A percentile compares a stretch with the other conserved stretches of the same genome.
phyloP scores from a whole-genome alignment of 1,140 invertebrate species.

The Drepana arcuata region DNA sequence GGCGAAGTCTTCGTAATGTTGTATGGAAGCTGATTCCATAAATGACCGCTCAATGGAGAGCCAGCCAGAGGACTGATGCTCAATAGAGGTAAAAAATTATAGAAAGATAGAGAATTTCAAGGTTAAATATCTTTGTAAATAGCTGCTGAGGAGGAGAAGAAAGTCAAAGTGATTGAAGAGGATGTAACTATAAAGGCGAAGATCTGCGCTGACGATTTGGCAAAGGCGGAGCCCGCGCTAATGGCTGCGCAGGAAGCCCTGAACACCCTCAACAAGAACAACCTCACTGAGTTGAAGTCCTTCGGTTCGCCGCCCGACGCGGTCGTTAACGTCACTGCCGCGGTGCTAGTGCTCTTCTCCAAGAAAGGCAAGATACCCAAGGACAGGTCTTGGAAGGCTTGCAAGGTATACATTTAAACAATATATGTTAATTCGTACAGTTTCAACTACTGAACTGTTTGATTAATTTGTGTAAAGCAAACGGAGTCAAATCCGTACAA shows the following conservation, averaged over 20 bases:
- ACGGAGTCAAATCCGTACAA: too few species aligned
- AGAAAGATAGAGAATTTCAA: too few species aligned
- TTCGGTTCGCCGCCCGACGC: constrained; percentile 88
- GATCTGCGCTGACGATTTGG: constrained; percentile 91
- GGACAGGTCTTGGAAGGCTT: constrained; percentile 94
- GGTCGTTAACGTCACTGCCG: constrained; percentile 88
- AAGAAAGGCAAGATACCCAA: constrained; percentile 91
- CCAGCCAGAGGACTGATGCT: too few species aligned
- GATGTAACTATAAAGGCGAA: constrained; percentile 88
- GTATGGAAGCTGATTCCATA: too few species aligned
- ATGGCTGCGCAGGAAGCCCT: constrained; percentile 91
- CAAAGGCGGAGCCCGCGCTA: constrained; percentile 92
- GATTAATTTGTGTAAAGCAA: too few species aligned
- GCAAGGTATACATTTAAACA: constrained; percentile 74
- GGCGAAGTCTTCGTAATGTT: too few species aligned
- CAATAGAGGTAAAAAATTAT: too few species aligned
- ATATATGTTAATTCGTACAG: too few species aligned
- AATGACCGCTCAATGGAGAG: too few species aligned
- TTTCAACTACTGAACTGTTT: too few species aligned
- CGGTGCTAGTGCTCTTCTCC: constrained; percentile 89
- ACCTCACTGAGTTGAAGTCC: constrained; percentile 95
- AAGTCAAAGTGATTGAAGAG: constrained; percentile 90
- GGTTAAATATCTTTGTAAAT: too few species aligned
- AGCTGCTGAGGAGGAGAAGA: constrained; percentile 88
- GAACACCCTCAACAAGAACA: constrained; percentile 94